Base-by-base conservation (phyloP, 2,888 invertebrate genomes). In the Tetragnatha montana region DNA sequence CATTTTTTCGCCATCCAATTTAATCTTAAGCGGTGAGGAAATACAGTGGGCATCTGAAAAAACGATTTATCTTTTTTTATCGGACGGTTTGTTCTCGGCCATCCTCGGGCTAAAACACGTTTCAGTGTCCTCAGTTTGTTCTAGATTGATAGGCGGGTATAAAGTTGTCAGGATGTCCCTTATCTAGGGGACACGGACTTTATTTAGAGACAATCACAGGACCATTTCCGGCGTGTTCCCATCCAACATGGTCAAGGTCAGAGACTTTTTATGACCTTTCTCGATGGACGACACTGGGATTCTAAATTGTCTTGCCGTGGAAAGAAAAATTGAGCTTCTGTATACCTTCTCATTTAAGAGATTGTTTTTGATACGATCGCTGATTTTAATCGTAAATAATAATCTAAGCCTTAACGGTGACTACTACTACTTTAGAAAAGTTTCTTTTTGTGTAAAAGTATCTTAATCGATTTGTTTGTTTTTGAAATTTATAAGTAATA, bases 41-140 rank as follows among this genome's bases (percentile, higher is more conserved):
- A 60, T 60, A 17, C 17, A 17, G 12, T 60, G 60, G 12, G 60
- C 17, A 60, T 17, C 60, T 60, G 10, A 60, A 35, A 60, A 60
- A 60, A 60, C 60, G 17, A 60, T 60, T 60, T 60, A 10, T 60
- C 60, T 60, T 60, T 60, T 60, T 60, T 60, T 60, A 22, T 71
- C 12, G 22, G 50, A 22, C 4, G 3, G 14, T 47, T 82, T 82
- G 70, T 47, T 71, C 71, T 73, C 73, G n/a, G n/a, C 22, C 35
- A 17, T 60, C 60, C 50, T 76, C 12, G 17, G 21, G 60, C n/a
- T n/a, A 60, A 51, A 82, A 49, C 81, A 22, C 82, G n/a, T 74
- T 74, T 74, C 51, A 50, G 19, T 82, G 60, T 73, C 51, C 73
- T 74, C 82, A 51, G 60, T 60, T 82, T 82, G 74, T n/a, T 82